A percentile compares a stretch with the other conserved stretches of the same genome.
Conservation (phyloP, 1,140 invertebrate genomes). For the Eueides isabella region DNA sequence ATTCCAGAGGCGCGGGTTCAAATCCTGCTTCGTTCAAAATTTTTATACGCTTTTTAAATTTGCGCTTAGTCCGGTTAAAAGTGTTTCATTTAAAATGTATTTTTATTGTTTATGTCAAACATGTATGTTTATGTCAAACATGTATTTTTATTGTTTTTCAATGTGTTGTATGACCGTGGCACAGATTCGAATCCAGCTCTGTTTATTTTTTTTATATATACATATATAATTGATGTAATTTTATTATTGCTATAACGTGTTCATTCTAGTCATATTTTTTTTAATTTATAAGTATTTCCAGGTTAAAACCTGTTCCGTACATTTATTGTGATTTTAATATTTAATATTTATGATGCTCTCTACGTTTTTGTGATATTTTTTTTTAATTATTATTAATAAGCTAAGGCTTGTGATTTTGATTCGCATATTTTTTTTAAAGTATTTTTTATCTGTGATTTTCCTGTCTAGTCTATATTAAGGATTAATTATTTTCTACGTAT, state of each 20-base stretch:
- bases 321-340: constrained; percentile 8
- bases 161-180: too few relatives aligned
- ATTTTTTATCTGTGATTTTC: constrained; percentile 9
- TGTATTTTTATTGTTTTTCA: too few relatives aligned
- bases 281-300: not conserved
- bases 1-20: too few relatives aligned
- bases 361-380: constrained; percentile 4
- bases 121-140: too few relatives aligned
- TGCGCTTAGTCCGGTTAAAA: too few relatives aligned
- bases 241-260: constrained; percentile 8
- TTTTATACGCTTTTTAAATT: too few relatives aligned
- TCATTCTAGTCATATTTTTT: not conserved
- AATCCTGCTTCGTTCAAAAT: too few relatives aligned
- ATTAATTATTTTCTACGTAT: not conserved
- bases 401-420: constrained; percentile 11
- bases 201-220: not conserved
- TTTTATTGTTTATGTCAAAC: too few relatives aligned
- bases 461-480: constrained; percentile 2
- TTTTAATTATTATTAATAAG: not conserved
- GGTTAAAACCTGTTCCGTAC: not conserved
- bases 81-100: too few relatives aligned
- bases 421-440: not conserved
- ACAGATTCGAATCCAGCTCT: too few relatives aligned
- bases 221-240: not conserved
- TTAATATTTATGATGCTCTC: not conserved